Conservation (phyloP, 2,888 invertebrate species). For the Charanyca ferruginea region DNA sequence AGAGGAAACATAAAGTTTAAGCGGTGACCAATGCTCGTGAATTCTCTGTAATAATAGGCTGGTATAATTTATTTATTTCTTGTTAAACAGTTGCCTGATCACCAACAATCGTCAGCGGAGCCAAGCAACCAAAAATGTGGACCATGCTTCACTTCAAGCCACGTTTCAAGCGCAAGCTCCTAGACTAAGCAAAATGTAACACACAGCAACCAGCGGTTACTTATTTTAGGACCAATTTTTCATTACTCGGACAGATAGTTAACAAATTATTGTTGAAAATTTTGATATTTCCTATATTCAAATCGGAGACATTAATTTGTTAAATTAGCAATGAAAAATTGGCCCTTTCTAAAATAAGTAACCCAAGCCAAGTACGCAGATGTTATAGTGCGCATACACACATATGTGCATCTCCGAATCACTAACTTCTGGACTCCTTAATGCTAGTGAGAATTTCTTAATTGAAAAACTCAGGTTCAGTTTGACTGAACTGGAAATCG, state of each 20-base stretch:
- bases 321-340: not conserved
- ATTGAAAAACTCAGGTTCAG: not conserved
- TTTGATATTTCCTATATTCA: too few relatives aligned
- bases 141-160: not conserved
- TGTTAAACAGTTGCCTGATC: conserved; percentile 3
- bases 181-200: not conserved
- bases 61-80: not conserved
- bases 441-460: not conserved
- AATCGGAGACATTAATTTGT: not conserved
- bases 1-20: too few relatives aligned
- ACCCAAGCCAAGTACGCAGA: not conserved
- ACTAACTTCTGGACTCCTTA: not conserved
- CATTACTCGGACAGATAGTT: conserved; percentile 3
- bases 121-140: conserved; percentile 1
- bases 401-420: not conserved
- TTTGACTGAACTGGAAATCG: too few relatives aligned
- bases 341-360: not conserved
- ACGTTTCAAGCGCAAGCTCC: not conserved
- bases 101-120: not conserved
- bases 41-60: too few relatives aligned
- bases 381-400: not conserved
- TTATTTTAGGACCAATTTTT: conserved; percentile 4
- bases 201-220: conserved; percentile 8
- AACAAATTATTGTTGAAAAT: not conserved
- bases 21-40: too few relatives aligned